Conservation (phyloP, 37 sponge, comb jelly and placozoan species). For the Ianthella basta region DNA sequence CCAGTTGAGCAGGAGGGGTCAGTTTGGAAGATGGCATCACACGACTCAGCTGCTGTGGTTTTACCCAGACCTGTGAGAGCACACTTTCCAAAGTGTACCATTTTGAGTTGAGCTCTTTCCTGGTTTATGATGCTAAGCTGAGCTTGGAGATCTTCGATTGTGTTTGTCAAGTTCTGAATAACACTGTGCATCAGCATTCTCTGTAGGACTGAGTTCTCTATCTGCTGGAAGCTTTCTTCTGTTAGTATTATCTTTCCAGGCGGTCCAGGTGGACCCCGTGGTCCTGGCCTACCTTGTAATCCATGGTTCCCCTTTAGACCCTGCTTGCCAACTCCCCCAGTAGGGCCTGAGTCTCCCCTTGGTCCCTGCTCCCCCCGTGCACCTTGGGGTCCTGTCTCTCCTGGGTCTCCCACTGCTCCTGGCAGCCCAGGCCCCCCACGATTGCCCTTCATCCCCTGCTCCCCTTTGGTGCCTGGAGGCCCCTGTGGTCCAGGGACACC, state of each 20-base stretch:
- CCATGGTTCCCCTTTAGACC: neutral
- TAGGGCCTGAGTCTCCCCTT: constrained; percentile 29
- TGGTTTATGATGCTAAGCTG: neutral
- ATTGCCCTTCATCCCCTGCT: no score
- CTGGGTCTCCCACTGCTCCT: neutral
- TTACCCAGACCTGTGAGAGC: neutral
- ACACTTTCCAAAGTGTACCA: neutral
- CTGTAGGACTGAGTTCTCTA: no score
- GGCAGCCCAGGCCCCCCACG: neutral
- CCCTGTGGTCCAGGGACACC: no score
- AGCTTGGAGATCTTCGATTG: neutral
- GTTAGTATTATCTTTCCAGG: neutral
- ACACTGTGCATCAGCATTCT: no score
- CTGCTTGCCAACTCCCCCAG: neutral
- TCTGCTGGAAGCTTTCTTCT: no score
- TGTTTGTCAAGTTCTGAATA: no score
- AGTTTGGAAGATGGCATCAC: constrained; percentile 9
- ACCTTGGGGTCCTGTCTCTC: neutral
- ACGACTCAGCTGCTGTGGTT: neutral
- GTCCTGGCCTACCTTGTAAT: neutral
- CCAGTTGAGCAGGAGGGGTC: constrained; percentile 5
- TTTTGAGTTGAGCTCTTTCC: neutral
- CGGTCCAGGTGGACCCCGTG: neutral
- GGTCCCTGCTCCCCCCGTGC: neutral
- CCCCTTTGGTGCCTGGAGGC: no score